Conservation (phyloP, 2,797 vertebrate genomes). For the Pseudopleuronectes americanus region DNA sequence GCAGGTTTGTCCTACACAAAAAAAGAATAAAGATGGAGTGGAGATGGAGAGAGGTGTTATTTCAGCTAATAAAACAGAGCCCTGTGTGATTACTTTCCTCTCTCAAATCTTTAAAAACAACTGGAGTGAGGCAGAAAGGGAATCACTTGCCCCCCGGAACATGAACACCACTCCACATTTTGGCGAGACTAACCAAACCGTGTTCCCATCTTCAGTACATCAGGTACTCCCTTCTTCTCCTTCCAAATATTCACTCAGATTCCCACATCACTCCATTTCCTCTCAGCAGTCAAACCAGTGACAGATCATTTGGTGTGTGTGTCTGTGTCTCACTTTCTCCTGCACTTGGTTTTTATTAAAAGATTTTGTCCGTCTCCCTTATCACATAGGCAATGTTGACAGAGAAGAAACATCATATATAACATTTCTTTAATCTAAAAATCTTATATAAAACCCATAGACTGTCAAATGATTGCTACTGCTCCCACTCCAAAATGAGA, state of each 20-base stretch:
- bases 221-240: conserved; percentile 47
- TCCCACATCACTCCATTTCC: conserved; percentile 64
- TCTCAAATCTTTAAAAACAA: conserved; percentile 63
- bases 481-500: conserved; percentile 31
- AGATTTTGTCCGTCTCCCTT: conserved; percentile 65
- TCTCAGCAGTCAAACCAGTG: conserved; percentile 42
- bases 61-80: conserved; percentile 75
- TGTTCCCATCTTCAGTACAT: conserved; percentile 45
- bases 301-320: conserved; percentile 71
- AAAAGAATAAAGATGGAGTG: conserved; percentile 83
- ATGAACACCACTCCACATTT: conserved; percentile 55
- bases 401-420: conserved; percentile 62
- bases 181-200: conserved; percentile 29
- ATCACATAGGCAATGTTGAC: conserved; percentile 62
- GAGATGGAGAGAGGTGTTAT: conserved; percentile 66
- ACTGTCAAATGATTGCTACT: conserved; percentile 48
- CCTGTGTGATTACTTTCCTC: conserved; percentile 73
- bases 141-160: conserved; percentile 55
- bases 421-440: conserved; percentile 59
- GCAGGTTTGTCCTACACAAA: conserved; percentile 71
- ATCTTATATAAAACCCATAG: conserved; percentile 66
- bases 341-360: conserved; percentile 65
- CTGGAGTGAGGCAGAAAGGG: conserved; percentile 50
- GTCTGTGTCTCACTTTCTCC: conserved; percentile 35
- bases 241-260: conserved; percentile 56